These are phyloP conservation scores for Florisuga fusca DNA, from an alignment of 2,797 vertebrate genomes.

Conservation along the genomic window DNA sequence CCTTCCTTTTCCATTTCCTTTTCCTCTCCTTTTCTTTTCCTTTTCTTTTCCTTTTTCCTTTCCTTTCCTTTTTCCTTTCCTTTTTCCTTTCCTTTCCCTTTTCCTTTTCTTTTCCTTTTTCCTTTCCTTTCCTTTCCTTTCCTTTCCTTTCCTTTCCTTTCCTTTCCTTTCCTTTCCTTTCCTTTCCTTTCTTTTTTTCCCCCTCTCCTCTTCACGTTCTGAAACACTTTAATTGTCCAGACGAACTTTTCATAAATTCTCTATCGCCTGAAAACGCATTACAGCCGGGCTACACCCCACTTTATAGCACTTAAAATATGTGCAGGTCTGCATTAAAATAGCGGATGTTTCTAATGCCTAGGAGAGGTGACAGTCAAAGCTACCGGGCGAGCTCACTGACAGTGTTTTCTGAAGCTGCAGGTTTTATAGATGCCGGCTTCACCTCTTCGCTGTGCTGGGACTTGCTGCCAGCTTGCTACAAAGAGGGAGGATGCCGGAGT, in stretches of 20 bases:
- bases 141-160: no score
- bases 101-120: no score
- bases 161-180: no score
- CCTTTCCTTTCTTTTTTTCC: neutral
- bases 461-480: neutral
- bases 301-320: neutral
- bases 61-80: no score
- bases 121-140: no score
- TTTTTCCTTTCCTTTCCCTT: no score
- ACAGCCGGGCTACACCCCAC: neutral
- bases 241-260: neutral
- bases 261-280: neutral
- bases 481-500: neutral
- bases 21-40: no score
- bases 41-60: no score
- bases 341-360: neutral
- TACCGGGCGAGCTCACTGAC: rapidly evolving
- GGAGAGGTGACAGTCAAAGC: neutral
- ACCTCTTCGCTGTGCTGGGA: rapidly evolving
- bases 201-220: no score
- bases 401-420: rapidly evolving
- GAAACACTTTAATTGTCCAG: neutral
- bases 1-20: no score
- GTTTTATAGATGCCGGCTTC: no score
- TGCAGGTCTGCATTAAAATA: neutral